Evolutionary conservation across 2,113 vertebrate species (phyloP), one percentile per base, ranked within the genome.

Genomic region (Girardinichthys multiradiatus): DNA sequence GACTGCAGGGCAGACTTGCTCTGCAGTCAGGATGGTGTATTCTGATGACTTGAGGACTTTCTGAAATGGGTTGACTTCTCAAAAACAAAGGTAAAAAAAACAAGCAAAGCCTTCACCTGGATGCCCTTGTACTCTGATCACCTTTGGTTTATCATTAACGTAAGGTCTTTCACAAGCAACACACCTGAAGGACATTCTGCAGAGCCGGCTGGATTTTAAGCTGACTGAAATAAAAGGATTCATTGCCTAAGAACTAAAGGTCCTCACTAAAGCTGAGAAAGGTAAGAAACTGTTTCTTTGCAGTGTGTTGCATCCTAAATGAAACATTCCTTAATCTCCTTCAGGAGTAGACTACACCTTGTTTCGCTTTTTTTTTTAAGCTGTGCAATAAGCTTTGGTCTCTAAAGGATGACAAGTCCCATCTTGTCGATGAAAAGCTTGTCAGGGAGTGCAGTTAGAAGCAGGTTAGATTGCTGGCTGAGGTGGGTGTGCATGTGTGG

Each of bases 361-460:
- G 21, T 77, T 17, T 82, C 59, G 66, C n/a, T n/a, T n/a, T n/a
- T n/a, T n/a, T n/a, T n/a, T n/a, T n/a, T n/a, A 58, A 68, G 60
- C 69, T 84, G 79, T 58, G 27, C 42, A 77, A 74, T 61, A 39
- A 69, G n/a, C 29, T 59, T 19, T 45, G 70, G 33, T 69, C 26
- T 68, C 65, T 57, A 68, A 79, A 65, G 62, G 77, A 21, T 66
- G 83, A 89, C 92, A 93, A 92, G 93, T 51, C 93, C 64, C 0
- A 58, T 93, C 93, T 90, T 86, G 91, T 90, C 81, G 60, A 62
- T 64, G 54, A 76, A 78, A 57, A 80, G 76, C 62, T 69, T 81
- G 79, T 83, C 72, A 79, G 74, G 71, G 68, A 76, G 86, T 73
- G 74, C 86, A 86, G 78, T 81, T 76, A 80, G 57, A 68, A 66